Conservation (phyloP, 1,140 invertebrate genomes). For the Nasonia giraulti region DNA sequence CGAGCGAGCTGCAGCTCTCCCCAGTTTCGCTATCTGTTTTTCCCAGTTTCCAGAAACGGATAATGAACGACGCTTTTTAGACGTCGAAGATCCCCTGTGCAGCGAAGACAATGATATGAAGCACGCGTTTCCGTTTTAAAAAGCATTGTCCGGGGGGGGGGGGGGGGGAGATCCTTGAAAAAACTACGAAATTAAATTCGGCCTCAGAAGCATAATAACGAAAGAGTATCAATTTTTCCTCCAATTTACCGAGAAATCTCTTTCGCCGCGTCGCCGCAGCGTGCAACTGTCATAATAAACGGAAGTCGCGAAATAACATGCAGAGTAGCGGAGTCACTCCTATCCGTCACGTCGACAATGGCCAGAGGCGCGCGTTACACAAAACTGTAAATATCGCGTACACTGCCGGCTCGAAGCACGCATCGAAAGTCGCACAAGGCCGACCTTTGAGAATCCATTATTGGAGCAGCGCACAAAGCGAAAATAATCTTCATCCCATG, state of each 20-base stretch:
- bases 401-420: not conserved
- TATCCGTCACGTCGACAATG: not conserved
- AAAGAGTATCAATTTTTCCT: not conserved
- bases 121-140: too few relatives aligned
- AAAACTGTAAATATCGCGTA: too few relatives aligned
- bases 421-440: slow-evolving; percentile 13
- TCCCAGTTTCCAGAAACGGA: not conserved
- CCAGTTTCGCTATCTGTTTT: slow-evolving; percentile 1
- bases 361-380: too few relatives aligned
- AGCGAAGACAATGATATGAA: not conserved
- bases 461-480: not conserved
- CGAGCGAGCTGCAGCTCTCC: not conserved
- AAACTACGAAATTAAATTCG: not conserved
- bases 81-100: not conserved
- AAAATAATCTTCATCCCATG: not conserved
- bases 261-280: not conserved
- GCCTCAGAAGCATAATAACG: not conserved
- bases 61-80: not conserved
- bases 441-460: not conserved
- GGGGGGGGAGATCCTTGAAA: not conserved
- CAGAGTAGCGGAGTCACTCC: not conserved
- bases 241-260: not conserved
- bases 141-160: too few relatives aligned
- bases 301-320: slow-evolving; percentile 9
- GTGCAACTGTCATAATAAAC: not conserved